A percentile compares a stretch with the other conserved stretches of the same genome.
Evolutionary conservation across 2,113 vertebrate species (phyloP).

Genomic region (Craseonycteris thonglongyai): DNA sequence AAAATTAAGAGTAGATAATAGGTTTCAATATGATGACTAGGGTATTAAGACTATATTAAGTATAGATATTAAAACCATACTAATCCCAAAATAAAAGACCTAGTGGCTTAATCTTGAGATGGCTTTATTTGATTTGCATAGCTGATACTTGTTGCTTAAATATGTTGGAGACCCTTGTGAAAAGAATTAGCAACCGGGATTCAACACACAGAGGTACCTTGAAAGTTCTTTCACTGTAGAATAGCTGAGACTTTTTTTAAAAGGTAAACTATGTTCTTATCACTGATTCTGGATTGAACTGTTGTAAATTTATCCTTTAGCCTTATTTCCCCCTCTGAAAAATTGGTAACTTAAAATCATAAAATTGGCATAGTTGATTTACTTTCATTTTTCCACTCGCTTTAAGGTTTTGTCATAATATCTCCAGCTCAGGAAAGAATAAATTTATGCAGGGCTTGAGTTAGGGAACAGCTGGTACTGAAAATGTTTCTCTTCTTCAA

Average conservation of each 20-base stretch:
- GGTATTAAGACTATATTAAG: not conserved
- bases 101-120: not conserved
- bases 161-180: not conserved
- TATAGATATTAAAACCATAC: not conserved
- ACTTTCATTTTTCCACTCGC: slow-evolving; percentile 21
- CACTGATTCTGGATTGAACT: not conserved
- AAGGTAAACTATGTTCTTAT: not conserved
- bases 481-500: slow-evolving; percentile 64
- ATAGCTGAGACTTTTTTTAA: not conserved
- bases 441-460: slow-evolving; percentile 35
- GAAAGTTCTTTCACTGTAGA: not conserved
- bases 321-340: not conserved
- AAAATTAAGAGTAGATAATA: not conserved
- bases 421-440: slow-evolving; percentile 48
- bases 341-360: not conserved
- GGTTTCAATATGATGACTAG: not conserved
- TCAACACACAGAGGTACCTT: not conserved
- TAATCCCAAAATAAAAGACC: not conserved
- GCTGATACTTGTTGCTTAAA: not conserved
- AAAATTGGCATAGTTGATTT: not conserved
- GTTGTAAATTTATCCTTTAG: not conserved
- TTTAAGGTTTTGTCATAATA: slow-evolving; percentile 21
- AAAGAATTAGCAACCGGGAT: not conserved
- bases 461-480: slow-evolving; percentile 60
- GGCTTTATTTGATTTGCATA: not conserved